Evolutionary conservation across 2,888 invertebrate genomes (phyloP).

Genomic region (Hybos culiciformis): DNA sequence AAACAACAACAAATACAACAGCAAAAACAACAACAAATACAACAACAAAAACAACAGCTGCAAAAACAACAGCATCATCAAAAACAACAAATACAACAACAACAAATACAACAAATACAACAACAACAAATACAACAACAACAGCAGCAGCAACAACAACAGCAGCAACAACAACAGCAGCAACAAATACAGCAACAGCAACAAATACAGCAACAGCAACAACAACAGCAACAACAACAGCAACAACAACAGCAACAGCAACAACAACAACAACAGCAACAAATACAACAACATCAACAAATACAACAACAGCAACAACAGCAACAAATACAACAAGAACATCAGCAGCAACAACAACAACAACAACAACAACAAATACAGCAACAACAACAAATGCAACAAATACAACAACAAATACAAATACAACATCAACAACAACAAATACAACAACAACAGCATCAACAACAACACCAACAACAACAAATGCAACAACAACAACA

Average conservation of each 20-base stretch:
- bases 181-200: neutral
- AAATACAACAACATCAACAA: neutral
- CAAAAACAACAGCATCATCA: neutral
- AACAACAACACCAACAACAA: constrained; percentile 1
- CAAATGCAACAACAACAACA: neutral
- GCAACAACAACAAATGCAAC: too few relatives aligned
- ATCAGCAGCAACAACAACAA: neutral
- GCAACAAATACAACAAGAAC: neutral
- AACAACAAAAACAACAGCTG: constrained; percentile 1
- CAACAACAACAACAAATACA: neutral
- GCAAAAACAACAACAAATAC: neutral
- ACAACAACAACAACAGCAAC: neutral
- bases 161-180: neutral
- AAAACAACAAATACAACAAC: neutral
- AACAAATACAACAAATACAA: neutral
- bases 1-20: neutral
- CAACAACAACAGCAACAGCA: neutral
- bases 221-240: constrained; percentile 1
- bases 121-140: neutral
- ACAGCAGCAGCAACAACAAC: constrained; percentile 2
- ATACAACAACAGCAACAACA: constrained; percentile 2
- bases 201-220: neutral
- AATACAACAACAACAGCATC: neutral
- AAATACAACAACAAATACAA: neutral
- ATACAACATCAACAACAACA: neutral